phyloP scores from a whole-genome alignment of 2,888 invertebrate species.

The Drymonia ruficornis region DNA sequence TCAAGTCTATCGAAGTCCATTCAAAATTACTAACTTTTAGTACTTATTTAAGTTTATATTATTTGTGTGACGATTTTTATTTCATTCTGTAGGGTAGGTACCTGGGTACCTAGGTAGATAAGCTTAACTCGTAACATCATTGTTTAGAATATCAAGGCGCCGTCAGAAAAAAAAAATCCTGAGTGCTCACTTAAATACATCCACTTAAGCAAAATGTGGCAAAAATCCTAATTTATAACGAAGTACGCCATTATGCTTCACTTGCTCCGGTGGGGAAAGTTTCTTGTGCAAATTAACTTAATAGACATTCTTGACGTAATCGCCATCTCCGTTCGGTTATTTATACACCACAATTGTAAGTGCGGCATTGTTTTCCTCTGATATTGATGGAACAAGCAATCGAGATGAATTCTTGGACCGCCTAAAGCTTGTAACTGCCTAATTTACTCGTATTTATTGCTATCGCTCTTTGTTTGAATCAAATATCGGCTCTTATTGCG shows the following conservation, averaged over 20 bases:
- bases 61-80: too few species aligned
- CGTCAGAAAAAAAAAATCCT: background rate
- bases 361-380: conserved; percentile 22
- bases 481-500: conserved; percentile 26
- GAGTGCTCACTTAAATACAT: background rate
- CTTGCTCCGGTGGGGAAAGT: conserved; percentile 4
- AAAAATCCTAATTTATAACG: conserved; percentile 10
- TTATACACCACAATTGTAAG: background rate
- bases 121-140: too few species aligned
- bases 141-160: background rate
- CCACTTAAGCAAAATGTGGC: conserved; percentile 1
- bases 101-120: too few species aligned
- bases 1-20: background rate
- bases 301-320: conserved; percentile 8
- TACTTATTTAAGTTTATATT: too few species aligned
- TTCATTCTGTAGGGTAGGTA: too few species aligned
- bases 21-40: too few species aligned
- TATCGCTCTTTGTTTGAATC: conserved; percentile 41
- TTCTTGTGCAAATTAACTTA: conserved; percentile 6
- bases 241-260: conserved; percentile 5
- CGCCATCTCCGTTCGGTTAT: background rate
- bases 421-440: conserved; percentile 45
- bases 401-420: conserved; percentile 34
- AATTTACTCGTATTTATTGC: conserved; percentile 46
- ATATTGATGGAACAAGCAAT: conserved; percentile 32